Base-by-base conservation (phyloP, 2,888 invertebrate genomes). In the Drosophila mimica region DNA sequence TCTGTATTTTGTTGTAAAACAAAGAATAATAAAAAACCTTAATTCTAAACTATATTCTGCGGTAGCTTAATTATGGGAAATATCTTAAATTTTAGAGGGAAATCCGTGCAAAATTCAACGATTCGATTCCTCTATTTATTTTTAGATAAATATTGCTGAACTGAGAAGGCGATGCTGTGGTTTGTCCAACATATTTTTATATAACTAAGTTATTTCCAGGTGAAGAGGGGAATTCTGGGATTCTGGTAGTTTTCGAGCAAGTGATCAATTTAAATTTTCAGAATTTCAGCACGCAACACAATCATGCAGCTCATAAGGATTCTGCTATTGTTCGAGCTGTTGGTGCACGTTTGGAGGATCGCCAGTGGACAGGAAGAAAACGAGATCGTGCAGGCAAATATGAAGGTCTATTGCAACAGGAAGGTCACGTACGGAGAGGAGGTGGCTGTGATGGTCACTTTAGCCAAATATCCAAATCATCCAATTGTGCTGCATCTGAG, bases 1-100 rank as follows among this genome's bases (percentile, higher is more conserved):
- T 86, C 91, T 87, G 86, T 87, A 87, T 87, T 90, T 86, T 91
- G 86, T 91, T 87, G 86, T 91, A 91, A 79, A 89, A 91, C 90
- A 88, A 88, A 88, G 59, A 83, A 71, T 88, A 86, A 87, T 82
- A 88, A 84, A 89, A 46, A 25, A 82, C 56, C 76, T 82, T 80
- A 91, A 89, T 89, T 88, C 90, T 88, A 79, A 79, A 82, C 74
- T 64, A 78, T 52, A 82, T 20, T 28, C 40, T 8, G 15, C 11
- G 17, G 1, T 17, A 36, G 6, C 11, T 17, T 17, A 36, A 54
- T 54, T 38, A 38, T 56, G 17, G 36, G 25, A 56, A 30, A 7
- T 1, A n/a, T 4, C 11, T 4, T 13, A 3, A n/a, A 3, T n/a
- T 30, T 56, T 5, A 20, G 13, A 9, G n/a, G 38, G 3, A 8